These are phyloP conservation scores for Ormyrus nitidulus DNA, from an alignment of 2,888 invertebrate genomes.

Conservation along the genomic window DNA sequence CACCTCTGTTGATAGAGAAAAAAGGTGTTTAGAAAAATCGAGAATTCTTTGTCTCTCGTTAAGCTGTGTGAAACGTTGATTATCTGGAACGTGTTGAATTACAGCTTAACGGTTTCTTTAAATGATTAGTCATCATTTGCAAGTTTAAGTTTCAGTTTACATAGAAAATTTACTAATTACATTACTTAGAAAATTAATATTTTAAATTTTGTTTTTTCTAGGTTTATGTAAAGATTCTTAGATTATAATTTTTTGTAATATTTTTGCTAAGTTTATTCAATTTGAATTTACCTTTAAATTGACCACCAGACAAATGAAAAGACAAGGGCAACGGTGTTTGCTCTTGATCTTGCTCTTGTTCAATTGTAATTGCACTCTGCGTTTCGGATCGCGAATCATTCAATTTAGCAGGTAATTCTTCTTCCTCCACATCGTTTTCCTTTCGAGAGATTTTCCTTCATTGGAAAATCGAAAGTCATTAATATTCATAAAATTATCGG, in stretches of 20 bases:
- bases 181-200: too few species aligned
- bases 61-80: too few species aligned
- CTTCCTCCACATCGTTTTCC: constrained; percentile 64
- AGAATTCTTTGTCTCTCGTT: not conserved
- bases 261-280: constrained; percentile 7
- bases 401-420: constrained; percentile 49
- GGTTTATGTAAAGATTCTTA: too few species aligned
- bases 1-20: constrained; percentile 54
- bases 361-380: constrained; percentile 65
- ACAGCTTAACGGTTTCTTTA: not conserved
- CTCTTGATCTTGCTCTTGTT: constrained; percentile 66
- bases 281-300: constrained; percentile 73
- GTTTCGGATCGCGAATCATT: constrained; percentile 69
- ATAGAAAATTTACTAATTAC: too few species aligned
- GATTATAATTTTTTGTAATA: too few species aligned
- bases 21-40: too few species aligned
- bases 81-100: too few species aligned
- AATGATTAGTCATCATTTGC: not conserved
- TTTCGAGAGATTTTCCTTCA: constrained; percentile 66
- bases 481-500: not conserved
- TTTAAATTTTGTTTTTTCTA: too few species aligned
- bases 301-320: constrained; percentile 74
- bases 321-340: constrained; percentile 68
- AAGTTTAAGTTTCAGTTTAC: constrained; percentile 14
- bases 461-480: not conserved